Evolutionary conservation across 2,888 invertebrate species (phyloP), one percentile per base, ranked within the genome.

Genomic region (Hololepta plana): DNA sequence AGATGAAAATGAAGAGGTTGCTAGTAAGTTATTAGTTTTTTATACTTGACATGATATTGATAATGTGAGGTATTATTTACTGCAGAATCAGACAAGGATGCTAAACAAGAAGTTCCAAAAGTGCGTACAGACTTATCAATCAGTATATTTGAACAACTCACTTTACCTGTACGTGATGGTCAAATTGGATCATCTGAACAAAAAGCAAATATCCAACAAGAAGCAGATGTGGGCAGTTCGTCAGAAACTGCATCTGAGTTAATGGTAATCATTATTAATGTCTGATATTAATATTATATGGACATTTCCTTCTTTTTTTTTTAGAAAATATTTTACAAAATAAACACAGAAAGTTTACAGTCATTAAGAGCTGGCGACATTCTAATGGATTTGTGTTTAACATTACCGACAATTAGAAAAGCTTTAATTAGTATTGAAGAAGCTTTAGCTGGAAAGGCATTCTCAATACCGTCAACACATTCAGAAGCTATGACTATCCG

Each of bases 331-430:
- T 72, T 90, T 43, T 60, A 75, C 29, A 65, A 72, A 31, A 76
- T 77, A 27, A 88, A 88, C 48, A 64, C 75, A 3, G 69, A 73
- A 16, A 69, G 70, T 38, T 61, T 93, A 27, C 79, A 84, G 58
- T 70, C 74, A 37, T 60, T 87, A 33, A 69, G 81, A 39, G 90
- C 84, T 1, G 84, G 84, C 14, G 72, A 81, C 39, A 71, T 73
- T 7, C 57, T 91, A 29, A 60, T 88, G 20, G 76, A 82, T 41
- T 72, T 87, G 37, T 90, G 90, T 47, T 62, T 76, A 3, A 70
- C 70, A 33, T 62, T 90, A 43, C 79, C 84, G 0, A 61, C 69
- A 35, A 57, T 76, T 17, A 62, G 62, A 31, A 60, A 66, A 33
- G 73, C 71, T 37, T 60, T 66, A 32, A 51, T 59, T 27, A 66